A percentile compares a stretch with the other conserved stretches of the same genome.
phyloP scores from a whole-genome alignment of 2,888 invertebrate species.

The Nomada fabriciana region DNA sequence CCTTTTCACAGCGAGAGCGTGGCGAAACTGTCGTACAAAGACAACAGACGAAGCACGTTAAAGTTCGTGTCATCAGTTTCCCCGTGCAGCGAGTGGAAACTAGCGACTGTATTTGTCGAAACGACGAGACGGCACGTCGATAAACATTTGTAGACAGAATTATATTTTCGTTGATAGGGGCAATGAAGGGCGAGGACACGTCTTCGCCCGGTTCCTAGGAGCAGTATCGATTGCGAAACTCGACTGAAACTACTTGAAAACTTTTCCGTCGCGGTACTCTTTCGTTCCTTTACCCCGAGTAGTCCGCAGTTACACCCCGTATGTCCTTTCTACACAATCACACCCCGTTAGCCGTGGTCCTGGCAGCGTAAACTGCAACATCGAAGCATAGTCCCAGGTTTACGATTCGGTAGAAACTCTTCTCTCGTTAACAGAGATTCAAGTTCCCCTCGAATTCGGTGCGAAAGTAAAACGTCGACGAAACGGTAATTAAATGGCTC shows the following conservation, averaged over 20 bases:
- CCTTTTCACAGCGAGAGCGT: neutral
- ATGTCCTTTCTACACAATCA: constrained; percentile 34
- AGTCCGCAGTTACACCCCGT: constrained; percentile 32
- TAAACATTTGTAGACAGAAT: constrained; percentile 54
- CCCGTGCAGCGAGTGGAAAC: constrained; percentile 13
- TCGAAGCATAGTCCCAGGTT: constrained; percentile 15
- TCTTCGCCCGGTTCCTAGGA: constrained; percentile 32
- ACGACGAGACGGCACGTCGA: constrained; percentile 33
- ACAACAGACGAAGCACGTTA: constrained; percentile 8
- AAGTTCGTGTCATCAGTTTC: neutral
- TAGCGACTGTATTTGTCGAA: constrained; percentile 30
- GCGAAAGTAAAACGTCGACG: constrained; percentile 29
- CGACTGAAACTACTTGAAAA: constrained; percentile 49
- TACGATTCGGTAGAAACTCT: constrained; percentile 43
- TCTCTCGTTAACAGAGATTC: constrained; percentile 39
- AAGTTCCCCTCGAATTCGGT: constrained; percentile 10
- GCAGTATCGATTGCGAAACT: constrained; percentile 64
- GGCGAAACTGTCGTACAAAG: neutral
- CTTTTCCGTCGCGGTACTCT: constrained; percentile 52
- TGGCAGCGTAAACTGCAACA: neutral
- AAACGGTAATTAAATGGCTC: constrained; percentile 35
- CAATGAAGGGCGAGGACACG: constrained; percentile 12
- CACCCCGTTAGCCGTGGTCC: neutral
- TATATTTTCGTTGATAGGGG: constrained; percentile 25
- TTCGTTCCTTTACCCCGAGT: constrained; percentile 36